A percentile compares a stretch with the other conserved stretches of the same genome.
Conservation (phyloP, 1,140 invertebrate species). For the Hyles vespertilio region DNA sequence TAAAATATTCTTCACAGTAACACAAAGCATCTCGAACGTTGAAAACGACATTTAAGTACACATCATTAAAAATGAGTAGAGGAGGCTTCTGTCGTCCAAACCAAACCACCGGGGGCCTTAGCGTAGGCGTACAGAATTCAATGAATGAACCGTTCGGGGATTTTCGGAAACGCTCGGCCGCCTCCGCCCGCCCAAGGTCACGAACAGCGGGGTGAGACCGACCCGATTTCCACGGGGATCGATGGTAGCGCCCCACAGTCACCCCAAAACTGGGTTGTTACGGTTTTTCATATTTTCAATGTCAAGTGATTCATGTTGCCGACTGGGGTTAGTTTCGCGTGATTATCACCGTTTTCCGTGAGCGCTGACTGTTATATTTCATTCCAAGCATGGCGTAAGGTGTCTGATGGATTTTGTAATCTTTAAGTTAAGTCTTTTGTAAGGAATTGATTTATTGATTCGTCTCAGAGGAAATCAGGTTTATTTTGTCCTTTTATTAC, state of each 20-base stretch:
- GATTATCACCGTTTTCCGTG: conserved; percentile 50
- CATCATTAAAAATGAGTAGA: conserved; percentile 17
- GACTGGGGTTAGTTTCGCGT: conserved; percentile 18
- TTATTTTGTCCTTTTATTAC: conserved; percentile 8
- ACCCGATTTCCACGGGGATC: conserved; percentile 63
- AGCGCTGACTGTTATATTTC: conserved; percentile 4
- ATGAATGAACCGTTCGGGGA: conserved; percentile 49
- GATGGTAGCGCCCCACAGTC: conserved; percentile 58
- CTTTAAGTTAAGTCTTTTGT: too few relatives aligned
- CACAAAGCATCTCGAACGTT: conserved; percentile 1
- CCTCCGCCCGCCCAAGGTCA: conserved; percentile 46
- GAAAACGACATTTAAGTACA: conserved; percentile 14
- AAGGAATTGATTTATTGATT: not conserved
- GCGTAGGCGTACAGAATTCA: conserved; percentile 18
- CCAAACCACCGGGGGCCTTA: not conserved
- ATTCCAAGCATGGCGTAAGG: too few relatives aligned
- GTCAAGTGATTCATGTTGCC: conserved; percentile 55
- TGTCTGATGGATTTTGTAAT: too few relatives aligned
- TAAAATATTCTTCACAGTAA: too few relatives aligned
- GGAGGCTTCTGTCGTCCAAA: not conserved
- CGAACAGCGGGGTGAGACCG: conserved; percentile 33
- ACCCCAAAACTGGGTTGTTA: conserved; percentile 40
- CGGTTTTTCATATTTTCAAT: conserved; percentile 60
- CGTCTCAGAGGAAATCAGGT: conserved; percentile 6
- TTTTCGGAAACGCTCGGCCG: conserved; percentile 40